These are phyloP conservation scores for Phodopus roborovskii DNA, from an alignment of 2,113 vertebrate genomes.

Conservation along the genomic window DNA sequence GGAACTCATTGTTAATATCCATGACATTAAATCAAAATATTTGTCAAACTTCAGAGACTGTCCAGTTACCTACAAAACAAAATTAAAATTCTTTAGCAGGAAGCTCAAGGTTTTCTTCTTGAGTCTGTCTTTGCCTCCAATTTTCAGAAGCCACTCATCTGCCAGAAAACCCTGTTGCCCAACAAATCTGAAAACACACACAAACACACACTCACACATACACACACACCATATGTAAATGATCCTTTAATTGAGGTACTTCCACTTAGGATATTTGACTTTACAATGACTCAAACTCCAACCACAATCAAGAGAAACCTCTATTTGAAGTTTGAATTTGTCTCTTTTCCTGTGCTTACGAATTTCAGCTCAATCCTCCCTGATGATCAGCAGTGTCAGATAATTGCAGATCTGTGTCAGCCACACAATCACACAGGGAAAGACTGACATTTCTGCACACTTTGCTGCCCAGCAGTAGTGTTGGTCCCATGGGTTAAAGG, in stretches of 20 bases:
- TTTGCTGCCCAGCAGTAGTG: not conserved
- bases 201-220: not conserved
- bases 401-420: not conserved
- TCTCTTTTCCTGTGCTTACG: not conserved
- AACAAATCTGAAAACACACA: not conserved
- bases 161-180: not conserved
- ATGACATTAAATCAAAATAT: not conserved
- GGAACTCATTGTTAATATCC: not conserved
- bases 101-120: not conserved
- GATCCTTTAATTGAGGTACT: not conserved
- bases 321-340: not conserved
- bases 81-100: not conserved
- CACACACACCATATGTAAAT: not conserved
- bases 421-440: not conserved
- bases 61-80: not conserved
- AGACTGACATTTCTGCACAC: not conserved
- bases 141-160: not conserved
- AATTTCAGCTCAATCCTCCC: not conserved
- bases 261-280: not conserved
- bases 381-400: not conserved
- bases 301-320: not conserved
- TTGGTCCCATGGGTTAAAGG: not conserved
- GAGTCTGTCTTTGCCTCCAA: not conserved
- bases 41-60: not conserved
- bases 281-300: not conserved